A percentile compares a stretch with the other conserved stretches of the same genome.
These are phyloP conservation scores for Podarcis siculus DNA, from an alignment of 2,797 vertebrate species.

Conservation along the genomic window DNA sequence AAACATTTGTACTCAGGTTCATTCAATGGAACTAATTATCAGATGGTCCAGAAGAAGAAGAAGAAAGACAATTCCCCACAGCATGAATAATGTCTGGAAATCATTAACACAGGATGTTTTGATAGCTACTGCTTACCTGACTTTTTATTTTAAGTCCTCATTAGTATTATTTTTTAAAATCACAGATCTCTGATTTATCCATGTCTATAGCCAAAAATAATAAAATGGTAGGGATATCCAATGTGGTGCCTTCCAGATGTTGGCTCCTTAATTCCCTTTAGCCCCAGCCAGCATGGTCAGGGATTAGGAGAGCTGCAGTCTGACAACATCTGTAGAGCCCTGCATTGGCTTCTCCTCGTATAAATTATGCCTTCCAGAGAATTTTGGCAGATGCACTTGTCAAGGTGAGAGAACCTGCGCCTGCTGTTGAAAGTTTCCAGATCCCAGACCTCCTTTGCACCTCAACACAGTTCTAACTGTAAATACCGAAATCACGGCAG, in stretches of 20 bases:
- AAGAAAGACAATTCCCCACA: neutral
- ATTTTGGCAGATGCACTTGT: neutral
- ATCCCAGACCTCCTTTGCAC: neutral
- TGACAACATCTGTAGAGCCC: too few species aligned
- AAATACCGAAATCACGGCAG: neutral
- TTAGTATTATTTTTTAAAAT: too few species aligned
- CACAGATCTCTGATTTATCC: neutral
- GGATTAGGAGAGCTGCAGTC: too few species aligned
- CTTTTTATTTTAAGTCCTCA: neutral
- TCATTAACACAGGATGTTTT: neutral
- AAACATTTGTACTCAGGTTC: neutral
- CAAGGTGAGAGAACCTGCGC: neutral
- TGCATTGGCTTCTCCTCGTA: neutral
- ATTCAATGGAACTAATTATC: neutral
- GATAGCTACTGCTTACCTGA: neutral
- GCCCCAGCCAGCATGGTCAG: too few species aligned
- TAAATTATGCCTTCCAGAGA: neutral
- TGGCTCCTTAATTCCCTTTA: too few species aligned
- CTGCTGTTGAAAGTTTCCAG: neutral
- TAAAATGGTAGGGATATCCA: neutral
- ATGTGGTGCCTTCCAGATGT: too few species aligned
- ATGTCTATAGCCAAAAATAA: neutral
- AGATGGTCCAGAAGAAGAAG: neutral
- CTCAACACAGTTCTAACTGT: neutral
- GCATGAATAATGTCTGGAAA: neutral